Evolutionary conservation across 2,888 invertebrate species (phyloP).

Genomic region (Leucophenga montana): DNA sequence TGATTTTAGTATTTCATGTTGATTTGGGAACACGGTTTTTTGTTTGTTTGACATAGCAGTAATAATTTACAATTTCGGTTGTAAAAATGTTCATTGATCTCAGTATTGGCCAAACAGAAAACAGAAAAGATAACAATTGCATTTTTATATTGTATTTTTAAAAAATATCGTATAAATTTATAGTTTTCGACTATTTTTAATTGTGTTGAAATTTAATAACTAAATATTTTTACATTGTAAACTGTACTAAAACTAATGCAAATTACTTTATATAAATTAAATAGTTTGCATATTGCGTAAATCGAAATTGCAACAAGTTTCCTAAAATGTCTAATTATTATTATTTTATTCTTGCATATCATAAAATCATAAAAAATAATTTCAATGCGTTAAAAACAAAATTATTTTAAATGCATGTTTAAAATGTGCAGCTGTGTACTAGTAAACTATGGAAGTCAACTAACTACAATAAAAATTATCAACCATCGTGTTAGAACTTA

Average conservation of each 20-base stretch:
- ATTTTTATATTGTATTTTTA: slow-evolving; percentile 7
- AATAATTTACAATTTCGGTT: no score
- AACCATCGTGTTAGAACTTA: not conserved
- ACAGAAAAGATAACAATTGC: not conserved
- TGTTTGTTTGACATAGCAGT: no score
- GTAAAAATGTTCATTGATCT: no score
- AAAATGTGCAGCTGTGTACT: slow-evolving; percentile 40
- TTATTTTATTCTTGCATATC: slow-evolving; percentile 14
- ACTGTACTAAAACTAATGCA: not conserved
- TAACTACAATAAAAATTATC: slow-evolving; percentile 12
- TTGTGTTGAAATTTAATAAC: slow-evolving; percentile 8
- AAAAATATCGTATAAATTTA: not conserved
- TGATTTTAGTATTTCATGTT: no score
- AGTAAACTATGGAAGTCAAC: slow-evolving; percentile 43
- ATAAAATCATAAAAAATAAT: not conserved
- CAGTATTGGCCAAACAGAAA: not conserved
- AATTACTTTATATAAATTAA: slow-evolving; percentile 17
- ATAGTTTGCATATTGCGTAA: not conserved
- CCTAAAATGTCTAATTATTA: slow-evolving; percentile 11
- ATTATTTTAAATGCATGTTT: slow-evolving; percentile 43
- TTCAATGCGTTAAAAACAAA: slow-evolving; percentile 16
- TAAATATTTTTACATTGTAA: slow-evolving; percentile 13
- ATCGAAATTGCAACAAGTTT: slow-evolving; percentile 24
- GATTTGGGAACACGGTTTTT: no score
- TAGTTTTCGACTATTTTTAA: not conserved